Evolutionary conservation across 1,140 invertebrate species (phyloP).

Genomic region (Teleopsis dalmanni): DNA sequence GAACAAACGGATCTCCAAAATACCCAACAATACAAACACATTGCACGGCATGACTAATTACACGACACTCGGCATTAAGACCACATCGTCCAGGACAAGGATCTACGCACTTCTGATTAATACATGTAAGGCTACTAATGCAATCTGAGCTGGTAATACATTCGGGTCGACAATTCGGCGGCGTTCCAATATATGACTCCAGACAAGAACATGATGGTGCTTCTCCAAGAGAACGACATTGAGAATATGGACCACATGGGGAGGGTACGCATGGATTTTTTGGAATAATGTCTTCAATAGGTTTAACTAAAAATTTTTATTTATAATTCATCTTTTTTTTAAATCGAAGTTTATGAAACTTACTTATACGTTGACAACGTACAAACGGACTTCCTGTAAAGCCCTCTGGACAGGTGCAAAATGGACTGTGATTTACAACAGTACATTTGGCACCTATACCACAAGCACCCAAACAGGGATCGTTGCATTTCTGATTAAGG

Average conservation of each 20-base stretch:
- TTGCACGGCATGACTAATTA: constrained; percentile 69
- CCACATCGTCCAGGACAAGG: constrained; percentile 76
- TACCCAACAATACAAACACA: constrained; percentile 68
- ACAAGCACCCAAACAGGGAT: constrained; percentile 74
- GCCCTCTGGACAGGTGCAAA: constrained; percentile 66
- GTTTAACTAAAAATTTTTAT: constrained; percentile 38
- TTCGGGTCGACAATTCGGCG: constrained; percentile 71
- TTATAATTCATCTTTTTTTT: background rate
- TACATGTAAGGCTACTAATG: constrained; percentile 63
- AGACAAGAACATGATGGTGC: constrained; percentile 65
- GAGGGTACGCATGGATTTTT: constrained; percentile 61
- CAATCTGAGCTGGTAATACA: constrained; percentile 74
- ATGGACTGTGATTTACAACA: constrained; percentile 74
- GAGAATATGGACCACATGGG: constrained; percentile 64
- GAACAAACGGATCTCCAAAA: constrained; percentile 65
- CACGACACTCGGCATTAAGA: constrained; percentile 68
- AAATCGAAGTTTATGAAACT: constrained; percentile 7
- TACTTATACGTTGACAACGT: constrained; percentile 50
- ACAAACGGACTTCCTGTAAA: constrained; percentile 74
- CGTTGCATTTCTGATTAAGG: constrained; percentile 59
- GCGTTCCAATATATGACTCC: constrained; percentile 65
- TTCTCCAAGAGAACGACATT: constrained; percentile 55
- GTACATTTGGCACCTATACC: constrained; percentile 65
- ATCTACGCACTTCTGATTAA: constrained; percentile 69
- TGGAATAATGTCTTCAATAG: constrained; percentile 35